phyloP scores from a whole-genome alignment of 2,113 vertebrate species.

The Gymnarchus niloticus region DNA sequence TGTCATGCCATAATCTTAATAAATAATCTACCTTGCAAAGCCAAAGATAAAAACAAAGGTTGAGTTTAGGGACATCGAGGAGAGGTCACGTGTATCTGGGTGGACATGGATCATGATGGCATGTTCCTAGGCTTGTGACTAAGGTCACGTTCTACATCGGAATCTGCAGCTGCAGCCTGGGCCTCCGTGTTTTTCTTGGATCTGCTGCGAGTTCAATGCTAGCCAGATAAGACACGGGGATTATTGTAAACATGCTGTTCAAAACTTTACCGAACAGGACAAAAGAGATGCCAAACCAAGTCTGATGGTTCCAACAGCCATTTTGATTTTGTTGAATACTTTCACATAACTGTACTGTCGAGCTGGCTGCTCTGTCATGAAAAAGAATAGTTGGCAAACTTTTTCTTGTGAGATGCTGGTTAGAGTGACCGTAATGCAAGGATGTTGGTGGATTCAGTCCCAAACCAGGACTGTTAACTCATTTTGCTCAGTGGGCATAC shows the following conservation, averaged over 20 bases:
- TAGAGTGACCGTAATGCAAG: not conserved
- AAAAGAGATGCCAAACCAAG: not conserved
- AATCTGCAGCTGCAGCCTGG: not conserved
- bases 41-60: not conserved
- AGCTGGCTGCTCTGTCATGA: not conserved
- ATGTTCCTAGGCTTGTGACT: not conserved
- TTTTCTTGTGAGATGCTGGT: not conserved
- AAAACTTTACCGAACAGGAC: not conserved
- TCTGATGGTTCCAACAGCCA: no score
- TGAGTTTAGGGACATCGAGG: not conserved
- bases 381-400: not conserved
- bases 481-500: no score
- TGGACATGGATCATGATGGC: not conserved
- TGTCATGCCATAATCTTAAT: not conserved
- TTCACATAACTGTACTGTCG: not conserved
- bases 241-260: not conserved
- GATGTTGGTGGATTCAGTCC: not conserved
- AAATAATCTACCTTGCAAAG: not conserved
- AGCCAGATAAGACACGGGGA: not conserved
- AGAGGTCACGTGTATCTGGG: not conserved
- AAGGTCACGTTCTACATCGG: not conserved
- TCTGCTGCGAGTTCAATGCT: no score
- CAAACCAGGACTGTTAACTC: not conserved
- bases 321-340: not conserved
- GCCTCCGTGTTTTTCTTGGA: not conserved